Evolutionary conservation across 37 sponge, comb jelly and placozoan species (phyloP), one percentile per base, ranked within the genome.

Genomic region (Spongilla lacustris): DNA sequence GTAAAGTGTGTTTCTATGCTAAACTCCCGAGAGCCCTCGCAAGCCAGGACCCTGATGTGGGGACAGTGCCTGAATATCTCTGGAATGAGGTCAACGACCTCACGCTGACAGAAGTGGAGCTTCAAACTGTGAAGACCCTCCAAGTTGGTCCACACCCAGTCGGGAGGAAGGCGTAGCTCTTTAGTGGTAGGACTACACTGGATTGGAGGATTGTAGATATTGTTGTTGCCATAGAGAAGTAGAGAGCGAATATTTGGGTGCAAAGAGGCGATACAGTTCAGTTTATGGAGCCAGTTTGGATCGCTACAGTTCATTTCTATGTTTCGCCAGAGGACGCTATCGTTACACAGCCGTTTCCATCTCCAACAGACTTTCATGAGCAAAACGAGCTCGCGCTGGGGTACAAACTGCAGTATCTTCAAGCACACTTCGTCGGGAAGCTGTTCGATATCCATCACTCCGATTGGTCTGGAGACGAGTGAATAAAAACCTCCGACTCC

Each of bases 281-380:
- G 28, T n/a, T 27, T 36, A 10, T 25, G 22, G 49, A 26, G 41
- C 25, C 25, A 17, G 26, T 46, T 71, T 0, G 26, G 23, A 28
- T 10, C 4, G 66, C 67, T 14, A 58, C 58, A 58, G 19, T 58
- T 22, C 36, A 83, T 73, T 30, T 83, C 74, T 8, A 83, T 75
- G 27, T 68, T 69, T 66, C 0, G 68, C 90, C 90, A 90, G 31
- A 90, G 76, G 27, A 31, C 36, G 19, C 27, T 69, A 74, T 85
- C 73, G 76, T 50, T 83, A n/a, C 81, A 50, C 37, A 90, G 86
- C 48, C 77, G 73, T 36, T 90, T 22, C 90, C 90, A 90, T 14
- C 70, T 78, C 29, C 67, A 67, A 32, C 89, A 89, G 24, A 89
- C 89, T 66, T 58, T 28, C 84, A 73, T 36, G 48, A 74, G 46